phyloP scores from a whole-genome alignment of 2,888 invertebrate genomes.

The Aplocera efformata region DNA sequence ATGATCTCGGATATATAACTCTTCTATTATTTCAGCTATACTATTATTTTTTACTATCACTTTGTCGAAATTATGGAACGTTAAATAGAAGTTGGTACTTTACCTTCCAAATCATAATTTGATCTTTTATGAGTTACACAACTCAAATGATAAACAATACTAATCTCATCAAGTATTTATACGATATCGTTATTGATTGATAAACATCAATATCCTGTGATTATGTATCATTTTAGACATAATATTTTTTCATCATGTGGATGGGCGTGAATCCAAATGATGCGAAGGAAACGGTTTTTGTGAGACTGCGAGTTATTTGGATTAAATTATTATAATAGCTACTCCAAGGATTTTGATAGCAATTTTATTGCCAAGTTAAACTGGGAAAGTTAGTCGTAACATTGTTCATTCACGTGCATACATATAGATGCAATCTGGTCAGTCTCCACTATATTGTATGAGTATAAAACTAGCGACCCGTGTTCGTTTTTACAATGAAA shows the following conservation, averaged over 20 bases:
- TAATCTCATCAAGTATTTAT: conserved; percentile 50
- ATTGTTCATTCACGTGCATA: no score
- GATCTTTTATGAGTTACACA: conserved; percentile 39
- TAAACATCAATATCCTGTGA: conserved; percentile 48
- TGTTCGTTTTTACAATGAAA: no score
- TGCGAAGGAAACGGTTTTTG: conserved; percentile 33
- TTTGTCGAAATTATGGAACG: no score
- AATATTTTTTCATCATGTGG: conserved; percentile 36
- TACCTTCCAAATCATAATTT: conserved; percentile 66
- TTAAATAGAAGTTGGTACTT: neutral
- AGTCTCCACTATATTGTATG: neutral
- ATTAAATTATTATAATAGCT: conserved; percentile 10
- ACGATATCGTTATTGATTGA: conserved; percentile 39
- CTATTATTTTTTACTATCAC: no score
- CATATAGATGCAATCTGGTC: no score
- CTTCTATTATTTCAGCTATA: no score
- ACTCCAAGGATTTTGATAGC: conserved; percentile 12
- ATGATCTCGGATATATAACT: no score
- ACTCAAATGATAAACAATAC: conserved; percentile 41
- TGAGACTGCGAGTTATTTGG: conserved; percentile 10
- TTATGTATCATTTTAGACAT: conserved; percentile 38
- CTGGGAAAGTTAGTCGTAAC: no score
- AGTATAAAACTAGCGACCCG: no score
- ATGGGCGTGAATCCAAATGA: conserved; percentile 39
- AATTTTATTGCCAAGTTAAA: no score